phyloP scores from a whole-genome alignment of 2,888 invertebrate genomes.

The Anthophora plumipes region DNA sequence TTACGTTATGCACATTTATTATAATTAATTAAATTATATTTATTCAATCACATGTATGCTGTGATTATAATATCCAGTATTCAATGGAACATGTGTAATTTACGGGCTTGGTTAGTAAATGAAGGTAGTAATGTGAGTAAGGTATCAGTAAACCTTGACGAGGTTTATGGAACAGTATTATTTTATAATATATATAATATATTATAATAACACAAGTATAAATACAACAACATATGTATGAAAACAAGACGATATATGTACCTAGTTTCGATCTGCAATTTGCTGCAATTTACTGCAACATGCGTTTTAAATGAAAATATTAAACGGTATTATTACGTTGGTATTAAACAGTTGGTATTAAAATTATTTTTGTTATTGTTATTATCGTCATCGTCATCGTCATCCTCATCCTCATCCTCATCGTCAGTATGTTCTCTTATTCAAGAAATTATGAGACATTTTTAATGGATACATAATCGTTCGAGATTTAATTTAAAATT shows the following conservation, averaged over 20 bases:
- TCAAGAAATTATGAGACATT: background rate
- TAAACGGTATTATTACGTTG: no score
- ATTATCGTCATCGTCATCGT: background rate
- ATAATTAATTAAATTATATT: background rate
- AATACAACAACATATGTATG: background rate
- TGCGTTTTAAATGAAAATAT: no score
- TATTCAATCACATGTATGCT: no score
- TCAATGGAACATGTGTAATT: no score
- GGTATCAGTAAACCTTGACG: background rate
- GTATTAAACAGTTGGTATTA: background rate
- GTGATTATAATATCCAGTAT: no score
- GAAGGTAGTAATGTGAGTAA: no score
- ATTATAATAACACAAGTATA: background rate
- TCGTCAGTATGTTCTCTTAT: background rate
- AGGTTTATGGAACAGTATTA: background rate
- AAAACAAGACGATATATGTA: no score
- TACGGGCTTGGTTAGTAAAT: background rate
- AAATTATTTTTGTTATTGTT: background rate
- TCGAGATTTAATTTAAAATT: slow-evolving; percentile 49
- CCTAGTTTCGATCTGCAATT: no score
- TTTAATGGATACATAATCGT: slow-evolving; percentile 5
- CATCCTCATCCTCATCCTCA: background rate
- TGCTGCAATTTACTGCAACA: no score
- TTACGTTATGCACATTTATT: no score
- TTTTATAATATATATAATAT: background rate